Conservation (phyloP, 2,888 invertebrate genomes). For the Cosmopolites sordidus region DNA sequence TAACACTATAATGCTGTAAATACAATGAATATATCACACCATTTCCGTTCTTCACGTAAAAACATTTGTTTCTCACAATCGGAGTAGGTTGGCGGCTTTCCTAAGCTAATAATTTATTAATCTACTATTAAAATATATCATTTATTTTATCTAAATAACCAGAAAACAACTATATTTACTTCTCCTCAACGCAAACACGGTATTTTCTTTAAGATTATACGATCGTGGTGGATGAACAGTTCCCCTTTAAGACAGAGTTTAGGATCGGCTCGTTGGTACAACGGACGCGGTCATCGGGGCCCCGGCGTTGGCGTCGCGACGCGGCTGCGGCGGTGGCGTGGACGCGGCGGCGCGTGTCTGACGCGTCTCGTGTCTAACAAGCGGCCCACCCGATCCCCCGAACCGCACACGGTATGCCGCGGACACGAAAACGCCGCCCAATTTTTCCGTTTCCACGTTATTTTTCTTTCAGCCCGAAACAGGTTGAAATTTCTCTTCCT, state of each 20-base stretch:
- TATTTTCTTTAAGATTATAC: too few species aligned
- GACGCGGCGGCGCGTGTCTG: constrained; percentile 49
- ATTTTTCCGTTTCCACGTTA: too few species aligned
- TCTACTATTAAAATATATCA: not conserved
- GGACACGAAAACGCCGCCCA: too few species aligned
- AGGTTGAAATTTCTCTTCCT: too few species aligned
- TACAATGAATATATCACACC: too few species aligned
- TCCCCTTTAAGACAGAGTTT: not conserved
- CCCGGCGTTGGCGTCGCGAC: constrained; percentile 28
- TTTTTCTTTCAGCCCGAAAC: too few species aligned
- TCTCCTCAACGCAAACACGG: too few species aligned
- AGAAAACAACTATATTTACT: not conserved
- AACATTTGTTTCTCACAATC: too few species aligned
- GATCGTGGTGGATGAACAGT: not conserved
- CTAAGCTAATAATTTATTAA: not conserved
- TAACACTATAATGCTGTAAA: too few species aligned
- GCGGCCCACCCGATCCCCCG: constrained; percentile 40
- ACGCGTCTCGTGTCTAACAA: constrained; percentile 50
- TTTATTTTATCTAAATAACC: not conserved
- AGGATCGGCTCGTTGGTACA: constrained; percentile 10
- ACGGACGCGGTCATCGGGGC: constrained; percentile 18
- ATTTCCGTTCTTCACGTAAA: too few species aligned
- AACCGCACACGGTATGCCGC: constrained; percentile 28
- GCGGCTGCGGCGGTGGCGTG: constrained; percentile 34
- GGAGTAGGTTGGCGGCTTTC: too few species aligned